Base-by-base conservation (phyloP, 1,140 invertebrate species). In the Tetramorium alpestre region DNA sequence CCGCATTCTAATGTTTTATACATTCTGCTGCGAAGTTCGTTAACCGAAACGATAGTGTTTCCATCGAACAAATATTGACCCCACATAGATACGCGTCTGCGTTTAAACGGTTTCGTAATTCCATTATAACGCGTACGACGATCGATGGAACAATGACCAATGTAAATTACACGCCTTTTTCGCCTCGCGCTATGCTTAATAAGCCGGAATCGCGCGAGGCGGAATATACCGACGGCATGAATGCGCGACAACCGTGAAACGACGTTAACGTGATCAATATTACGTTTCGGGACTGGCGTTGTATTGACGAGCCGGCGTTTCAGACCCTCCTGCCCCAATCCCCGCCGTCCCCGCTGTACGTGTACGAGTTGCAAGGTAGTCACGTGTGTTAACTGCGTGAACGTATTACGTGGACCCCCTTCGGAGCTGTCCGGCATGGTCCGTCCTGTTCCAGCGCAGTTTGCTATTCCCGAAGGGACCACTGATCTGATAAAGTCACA, bases 231-330 rank as follows among this genome's bases (percentile, higher is more conserved):
- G 33, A 33, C 47, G 25, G 73, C 47, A 18, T 65, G 73, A 54
- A 85, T 65, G 73, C 72, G 73, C 62, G 62, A 65, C 60, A 85
- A 84, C 69, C 80, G 69, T 84, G 69, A 84, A 84, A 84, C 69
- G 69, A 84, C 44, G 80, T 84, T 84, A 84, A 73, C 80, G 69
- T 84, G 80, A 84, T 84, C 80, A 84, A 84, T 84, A 84, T 84
- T 75, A 84, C 80, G 69, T 84, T 84, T 84, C 56, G 80, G 38
- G 54, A 62, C 25, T 49, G 54, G 67, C 69, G 69, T 84, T 60
- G 80, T 84, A 84, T 84, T 62, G 80, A 84, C 80, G 80, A 60
- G n/a, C 54, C n/a, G 67, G 70, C 69, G 80, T 49, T 84, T 73
- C 69, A 47, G 33, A 69, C n/a, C 28, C 58, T 1, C 18, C 10